Base-by-base conservation (phyloP, 2,113 vertebrate genomes). In the Cynocephalus volans region DNA sequence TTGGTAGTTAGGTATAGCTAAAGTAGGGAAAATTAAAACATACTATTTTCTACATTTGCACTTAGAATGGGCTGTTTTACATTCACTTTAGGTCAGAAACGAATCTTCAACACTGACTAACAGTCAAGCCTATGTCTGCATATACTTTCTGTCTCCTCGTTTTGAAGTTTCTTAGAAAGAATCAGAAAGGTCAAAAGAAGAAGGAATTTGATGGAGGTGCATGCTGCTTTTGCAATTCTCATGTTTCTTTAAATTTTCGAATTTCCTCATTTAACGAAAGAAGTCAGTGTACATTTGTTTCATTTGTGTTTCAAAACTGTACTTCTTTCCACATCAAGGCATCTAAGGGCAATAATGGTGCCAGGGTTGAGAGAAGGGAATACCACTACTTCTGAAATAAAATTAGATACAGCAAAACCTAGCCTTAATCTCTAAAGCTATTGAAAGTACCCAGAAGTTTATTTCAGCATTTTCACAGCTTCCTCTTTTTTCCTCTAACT, bases 301-400 rank as follows among this genome's bases (percentile, higher is more conserved):
- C 41, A 33, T 62, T 69, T 6, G 1, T 48, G 5, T n/a, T 11
- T 60, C 26, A 19, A 41, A 21, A 73, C 58, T 48, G 13, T 31
- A 23, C 8, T 19, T 84, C 21, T 48, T 1, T 1, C 48, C 1
- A 26, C 12, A 31, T 14, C 6, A 50, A 52, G n/a, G 4, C 2
- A 1, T 41, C 18, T 15, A 50, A 36, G 23, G 60, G 33, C 62
- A 31, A 31, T 15, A 9, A 10, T 0, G 1, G 15, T 50, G 8
- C 33, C 54, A 80, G 48, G 24, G 36, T 33, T 4, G 17, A 80
- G 24, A 48, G 36, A n/a, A 80, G 24, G 41, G 5, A 11, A 36
- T 36, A 17, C 28, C n/a, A 62, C 1, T 19, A 0, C 5, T 45
- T 67, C 36, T 48, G 54, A 88, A 91, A 79, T n/a, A 94, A 72